phyloP scores from a whole-genome alignment of 2,797 vertebrate genomes.

The Diplodus puntazzo region DNA sequence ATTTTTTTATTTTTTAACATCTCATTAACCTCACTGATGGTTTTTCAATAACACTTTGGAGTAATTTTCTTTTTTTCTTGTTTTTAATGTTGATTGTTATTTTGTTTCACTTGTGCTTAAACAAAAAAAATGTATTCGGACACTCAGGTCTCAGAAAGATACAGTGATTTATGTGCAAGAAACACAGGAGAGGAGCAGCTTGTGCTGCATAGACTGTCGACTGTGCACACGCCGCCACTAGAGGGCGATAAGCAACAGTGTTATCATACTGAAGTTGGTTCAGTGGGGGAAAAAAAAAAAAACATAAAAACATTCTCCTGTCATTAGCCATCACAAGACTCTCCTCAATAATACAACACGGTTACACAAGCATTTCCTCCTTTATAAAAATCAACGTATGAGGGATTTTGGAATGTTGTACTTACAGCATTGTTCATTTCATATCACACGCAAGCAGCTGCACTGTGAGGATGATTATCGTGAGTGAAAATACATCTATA shows the following conservation, averaged over 20 bases:
- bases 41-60: conserved; percentile 14
- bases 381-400: not conserved
- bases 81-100: conserved; percentile 16
- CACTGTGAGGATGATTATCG: conserved; percentile 21
- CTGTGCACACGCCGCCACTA: conserved; percentile 43
- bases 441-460: conserved; percentile 11
- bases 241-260: conserved; percentile 53
- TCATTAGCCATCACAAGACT: not conserved
- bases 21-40: conserved; percentile 45
- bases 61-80: conserved; percentile 23
- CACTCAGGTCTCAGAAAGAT: not conserved
- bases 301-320: not conserved
- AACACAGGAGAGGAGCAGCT: conserved; percentile 3
- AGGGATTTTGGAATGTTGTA: not conserved
- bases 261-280: not conserved
- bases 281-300: not conserved
- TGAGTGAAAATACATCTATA: conserved; percentile 19
- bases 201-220: not conserved
- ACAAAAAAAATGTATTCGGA: conserved; percentile 34
- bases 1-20: conserved; percentile 8
- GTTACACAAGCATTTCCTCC: conserved; percentile 11
- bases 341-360: conserved; percentile 3
- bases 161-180: conserved; percentile 3
- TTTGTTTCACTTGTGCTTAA: not conserved
- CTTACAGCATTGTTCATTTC: conserved; percentile 3